These are phyloP conservation scores for Uropetala carovei DNA, from an alignment of 2,888 invertebrate genomes.

Conservation along the genomic window DNA sequence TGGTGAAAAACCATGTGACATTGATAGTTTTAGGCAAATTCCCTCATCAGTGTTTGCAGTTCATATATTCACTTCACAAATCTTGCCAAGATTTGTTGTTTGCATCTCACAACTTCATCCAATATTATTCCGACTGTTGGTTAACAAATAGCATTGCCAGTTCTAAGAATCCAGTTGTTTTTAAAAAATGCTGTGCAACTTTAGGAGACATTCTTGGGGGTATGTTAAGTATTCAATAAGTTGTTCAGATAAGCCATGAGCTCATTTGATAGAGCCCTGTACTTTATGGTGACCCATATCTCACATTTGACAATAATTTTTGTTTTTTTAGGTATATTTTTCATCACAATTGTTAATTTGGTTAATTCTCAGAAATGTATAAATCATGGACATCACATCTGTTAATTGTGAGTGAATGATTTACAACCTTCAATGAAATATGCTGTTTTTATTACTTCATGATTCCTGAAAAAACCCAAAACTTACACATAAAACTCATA, in stretches of 20 bases:
- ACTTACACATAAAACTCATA: no score
- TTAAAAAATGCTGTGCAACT: neutral
- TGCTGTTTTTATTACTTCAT: no score
- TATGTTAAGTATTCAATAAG: neutral
- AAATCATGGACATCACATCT: neutral
- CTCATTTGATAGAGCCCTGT: neutral
- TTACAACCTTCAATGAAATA: no score
- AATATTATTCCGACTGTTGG: neutral
- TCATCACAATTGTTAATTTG: neutral
- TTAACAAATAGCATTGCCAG: neutral
- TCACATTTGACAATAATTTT: conserved; percentile 1
- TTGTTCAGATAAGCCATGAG: neutral
- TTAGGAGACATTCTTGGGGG: neutral
- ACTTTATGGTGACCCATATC: neutral
- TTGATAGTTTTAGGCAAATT: neutral
- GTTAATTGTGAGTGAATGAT: no score
- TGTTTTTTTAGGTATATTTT: neutral
- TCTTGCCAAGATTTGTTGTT: neutral
- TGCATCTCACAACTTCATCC: neutral
- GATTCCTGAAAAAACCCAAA: no score
- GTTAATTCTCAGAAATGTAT: neutral
- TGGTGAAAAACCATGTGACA: neutral
- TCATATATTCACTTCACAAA: neutral
- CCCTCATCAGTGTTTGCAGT: neutral
- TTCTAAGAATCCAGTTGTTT: neutral